Evolutionary conservation across 2,797 vertebrate genomes (phyloP).

Genomic region (Neostethus bicornis): DNA sequence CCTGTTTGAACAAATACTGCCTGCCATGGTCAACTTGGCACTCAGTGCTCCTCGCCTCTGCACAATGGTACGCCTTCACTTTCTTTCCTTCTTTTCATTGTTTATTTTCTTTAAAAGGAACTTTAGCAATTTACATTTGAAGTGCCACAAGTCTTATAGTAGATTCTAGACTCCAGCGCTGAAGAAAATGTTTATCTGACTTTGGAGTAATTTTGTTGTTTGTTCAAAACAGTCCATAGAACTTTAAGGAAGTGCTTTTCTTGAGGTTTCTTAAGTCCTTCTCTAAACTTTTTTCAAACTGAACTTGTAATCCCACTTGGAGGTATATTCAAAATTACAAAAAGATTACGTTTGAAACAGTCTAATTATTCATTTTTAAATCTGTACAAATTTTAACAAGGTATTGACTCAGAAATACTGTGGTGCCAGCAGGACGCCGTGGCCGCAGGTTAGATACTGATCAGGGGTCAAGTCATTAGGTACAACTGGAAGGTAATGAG

Average conservation of each 20-base stretch:
- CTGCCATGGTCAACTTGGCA: constrained; percentile 88
- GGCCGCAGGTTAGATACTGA: constrained; percentile 6
- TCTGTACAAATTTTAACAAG: not conserved
- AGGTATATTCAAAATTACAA: not conserved
- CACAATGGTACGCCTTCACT: constrained; percentile 83
- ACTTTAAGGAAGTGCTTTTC: no score
- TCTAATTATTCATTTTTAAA: no score
- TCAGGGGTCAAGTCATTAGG: constrained; percentile 31
- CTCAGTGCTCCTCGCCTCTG: constrained; percentile 87
- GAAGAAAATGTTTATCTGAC: no score
- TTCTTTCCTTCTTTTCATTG: not conserved
- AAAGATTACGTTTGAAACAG: no score
- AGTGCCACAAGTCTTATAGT: no score
- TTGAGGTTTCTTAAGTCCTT: not conserved
- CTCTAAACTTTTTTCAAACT: not conserved
- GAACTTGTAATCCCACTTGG: not conserved
- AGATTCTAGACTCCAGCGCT: no score
- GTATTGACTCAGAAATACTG: not conserved
- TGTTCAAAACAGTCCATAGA: no score
- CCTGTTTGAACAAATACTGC: constrained; percentile 85
- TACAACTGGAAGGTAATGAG: constrained; percentile 49
- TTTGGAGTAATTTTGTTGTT: no score
- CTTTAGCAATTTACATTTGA: no score
- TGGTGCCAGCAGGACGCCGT: constrained; percentile 10
- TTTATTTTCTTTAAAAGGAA: not conserved